phyloP scores from a whole-genome alignment of 2,113 vertebrate species.

The Tupaia tana region DNA sequence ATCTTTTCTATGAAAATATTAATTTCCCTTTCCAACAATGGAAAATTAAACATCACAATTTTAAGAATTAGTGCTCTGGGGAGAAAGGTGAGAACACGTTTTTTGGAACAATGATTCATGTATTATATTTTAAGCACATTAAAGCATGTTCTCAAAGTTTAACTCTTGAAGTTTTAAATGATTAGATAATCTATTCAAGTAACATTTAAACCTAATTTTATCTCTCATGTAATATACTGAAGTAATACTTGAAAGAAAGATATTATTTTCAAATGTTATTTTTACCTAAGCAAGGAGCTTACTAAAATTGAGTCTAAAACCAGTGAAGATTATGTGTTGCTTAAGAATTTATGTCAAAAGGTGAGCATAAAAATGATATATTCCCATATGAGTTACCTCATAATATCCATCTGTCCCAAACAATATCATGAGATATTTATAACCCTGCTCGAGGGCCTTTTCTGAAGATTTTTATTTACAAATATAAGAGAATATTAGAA shows the following conservation, averaged over 20 bases:
- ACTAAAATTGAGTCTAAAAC: neutral
- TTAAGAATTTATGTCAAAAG: neutral
- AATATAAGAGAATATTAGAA: neutral
- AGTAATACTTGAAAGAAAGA: neutral
- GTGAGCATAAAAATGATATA: neutral
- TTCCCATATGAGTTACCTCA: neutral
- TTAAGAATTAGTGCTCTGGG: neutral
- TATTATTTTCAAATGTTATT: neutral
- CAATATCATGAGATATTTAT: neutral
- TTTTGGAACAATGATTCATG: neutral
- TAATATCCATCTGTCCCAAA: neutral
- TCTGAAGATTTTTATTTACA: neutral
- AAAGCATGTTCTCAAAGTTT: neutral
- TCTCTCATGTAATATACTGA: neutral
- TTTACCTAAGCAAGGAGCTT: neutral
- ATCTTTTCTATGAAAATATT: neutral
- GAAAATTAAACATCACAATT: neutral
- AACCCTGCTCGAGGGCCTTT: neutral
- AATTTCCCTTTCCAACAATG: neutral
- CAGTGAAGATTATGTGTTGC: neutral
- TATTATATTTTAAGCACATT: constrained; percentile 15
- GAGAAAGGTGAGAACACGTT: neutral
- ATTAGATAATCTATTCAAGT: constrained; percentile 6
- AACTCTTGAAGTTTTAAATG: neutral
- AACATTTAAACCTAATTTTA: neutral